Evolutionary conservation across 2,113 vertebrate species (phyloP).

Genomic region (Platichthys flesus): DNA sequence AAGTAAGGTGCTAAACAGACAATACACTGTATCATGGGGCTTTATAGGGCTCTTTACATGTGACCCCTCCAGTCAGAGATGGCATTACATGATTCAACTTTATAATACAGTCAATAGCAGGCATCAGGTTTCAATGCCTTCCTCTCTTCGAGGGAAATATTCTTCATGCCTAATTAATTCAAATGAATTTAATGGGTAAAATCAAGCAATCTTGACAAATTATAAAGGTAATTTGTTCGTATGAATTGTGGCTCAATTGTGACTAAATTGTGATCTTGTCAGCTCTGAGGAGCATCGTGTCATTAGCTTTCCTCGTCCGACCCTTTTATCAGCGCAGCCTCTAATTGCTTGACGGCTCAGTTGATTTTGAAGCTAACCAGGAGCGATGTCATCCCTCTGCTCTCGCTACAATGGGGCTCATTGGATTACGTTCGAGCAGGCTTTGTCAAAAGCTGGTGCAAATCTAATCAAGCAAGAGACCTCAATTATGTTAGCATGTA

Average conservation of each 20-base stretch:
- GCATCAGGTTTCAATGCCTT: not conserved
- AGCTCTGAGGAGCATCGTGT: conserved; percentile 13
- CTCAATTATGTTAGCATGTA: conserved; percentile 73
- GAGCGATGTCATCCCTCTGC: conserved; percentile 60
- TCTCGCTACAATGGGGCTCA: conserved; percentile 67
- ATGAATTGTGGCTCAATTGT: conserved; percentile 19
- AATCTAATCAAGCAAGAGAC: conserved; percentile 77
- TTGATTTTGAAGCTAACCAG: conserved; percentile 61
- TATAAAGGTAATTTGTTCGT: not conserved
- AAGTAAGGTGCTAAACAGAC: not conserved
- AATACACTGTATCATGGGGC: not conserved
- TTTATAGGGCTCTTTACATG: not conserved
- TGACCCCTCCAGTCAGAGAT: not conserved
- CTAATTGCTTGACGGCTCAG: conserved; percentile 46
- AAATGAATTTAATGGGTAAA: not conserved
- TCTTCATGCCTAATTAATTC: not conserved
- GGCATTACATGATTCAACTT: not conserved
- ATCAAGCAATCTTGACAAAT: too few relatives aligned
- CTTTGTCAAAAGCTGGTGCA: conserved; percentile 78
- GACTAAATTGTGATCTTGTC: conserved; percentile 21
- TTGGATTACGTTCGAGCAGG: conserved; percentile 77
- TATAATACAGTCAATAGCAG: not conserved
- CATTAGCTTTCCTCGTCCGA: conserved; percentile 16
- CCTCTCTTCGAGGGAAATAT: not conserved
- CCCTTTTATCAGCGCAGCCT: conserved; percentile 41